Percentiles rank a stretch among this genome's conserved stretches.
Conservation (phyloP, 2,888 invertebrate species). For the Aphidoletes aphidimyza region DNA sequence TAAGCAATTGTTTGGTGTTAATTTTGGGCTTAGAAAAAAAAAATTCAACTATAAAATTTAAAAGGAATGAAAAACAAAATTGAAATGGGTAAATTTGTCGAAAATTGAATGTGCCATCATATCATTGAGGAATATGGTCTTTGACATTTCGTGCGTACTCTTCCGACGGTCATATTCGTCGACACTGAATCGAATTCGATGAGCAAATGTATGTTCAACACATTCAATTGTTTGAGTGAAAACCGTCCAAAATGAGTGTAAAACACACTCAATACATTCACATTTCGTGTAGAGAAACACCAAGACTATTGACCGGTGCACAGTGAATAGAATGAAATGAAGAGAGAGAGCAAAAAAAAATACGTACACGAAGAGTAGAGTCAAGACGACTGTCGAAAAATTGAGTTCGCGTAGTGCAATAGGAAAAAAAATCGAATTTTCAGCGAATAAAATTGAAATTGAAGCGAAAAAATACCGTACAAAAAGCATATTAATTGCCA, state of each 20-base stretch:
- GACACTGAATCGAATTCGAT: slow-evolving; percentile 2
- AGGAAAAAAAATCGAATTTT: slow-evolving; percentile 43
- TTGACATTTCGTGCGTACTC: not conserved
- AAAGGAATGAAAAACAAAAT: too few relatives aligned
- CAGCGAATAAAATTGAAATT: slow-evolving; percentile 10
- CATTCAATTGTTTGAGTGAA: slow-evolving; percentile 8
- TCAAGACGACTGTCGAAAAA: slow-evolving; percentile 50
- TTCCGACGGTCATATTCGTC: slow-evolving; percentile 27
- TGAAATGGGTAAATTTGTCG: too few relatives aligned
- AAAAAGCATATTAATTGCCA: slow-evolving; percentile 21
- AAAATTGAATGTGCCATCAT: too few relatives aligned
- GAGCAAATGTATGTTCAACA: not conserved
- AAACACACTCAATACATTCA: slow-evolving; percentile 22
- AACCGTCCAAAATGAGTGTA: not conserved
- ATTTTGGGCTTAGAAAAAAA: too few relatives aligned
- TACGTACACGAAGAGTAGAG: not conserved
- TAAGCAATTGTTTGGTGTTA: too few relatives aligned
- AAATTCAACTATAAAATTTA: too few relatives aligned
- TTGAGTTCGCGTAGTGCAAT: slow-evolving; percentile 53
- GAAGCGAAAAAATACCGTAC: not conserved
- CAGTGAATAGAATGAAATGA: slow-evolving; percentile 52
- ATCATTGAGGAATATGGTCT: not conserved
- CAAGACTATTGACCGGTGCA: slow-evolving; percentile 40
- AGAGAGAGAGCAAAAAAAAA: slow-evolving; percentile 23
- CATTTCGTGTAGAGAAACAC: not conserved